phyloP scores from a whole-genome alignment of 2,888 invertebrate genomes.

The Nymphalis c-album region DNA sequence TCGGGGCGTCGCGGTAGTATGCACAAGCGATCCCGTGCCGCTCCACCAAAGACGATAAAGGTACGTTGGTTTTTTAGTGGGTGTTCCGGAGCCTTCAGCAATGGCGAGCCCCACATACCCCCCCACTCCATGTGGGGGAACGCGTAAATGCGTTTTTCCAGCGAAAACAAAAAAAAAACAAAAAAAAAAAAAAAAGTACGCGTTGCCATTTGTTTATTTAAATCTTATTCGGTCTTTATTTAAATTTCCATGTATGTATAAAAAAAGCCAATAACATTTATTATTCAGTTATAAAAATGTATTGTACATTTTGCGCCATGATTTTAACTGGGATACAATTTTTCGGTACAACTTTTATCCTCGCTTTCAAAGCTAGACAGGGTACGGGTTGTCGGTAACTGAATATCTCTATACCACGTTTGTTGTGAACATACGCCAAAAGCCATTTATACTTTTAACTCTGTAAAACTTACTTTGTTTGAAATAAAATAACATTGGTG shows the following conservation, averaged over 20 bases:
- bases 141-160: too few species aligned
- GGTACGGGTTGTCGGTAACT: conserved; percentile 12
- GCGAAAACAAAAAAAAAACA: too few species aligned
- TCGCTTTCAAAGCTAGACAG: conserved; percentile 13
- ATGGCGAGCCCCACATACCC: too few species aligned
- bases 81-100: too few species aligned
- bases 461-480: conserved; percentile 13
- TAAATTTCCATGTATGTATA: background rate
- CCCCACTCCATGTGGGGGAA: too few species aligned
- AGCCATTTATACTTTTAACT: conserved; percentile 14
- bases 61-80: too few species aligned
- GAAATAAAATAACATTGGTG: conserved; percentile 9
- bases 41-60: too few species aligned
- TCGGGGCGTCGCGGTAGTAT: too few species aligned
- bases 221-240: background rate
- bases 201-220: too few species aligned
- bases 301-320: conserved; percentile 2
- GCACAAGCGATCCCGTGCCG: too few species aligned
- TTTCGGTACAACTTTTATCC: conserved; percentile 13
- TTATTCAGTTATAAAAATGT: conserved; percentile 4
- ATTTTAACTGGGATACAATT: conserved; percentile 11
- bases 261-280: conserved; percentile 3
- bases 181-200: too few species aligned
- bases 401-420: conserved; percentile 11
- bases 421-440: conserved; percentile 1